phyloP scores from a whole-genome alignment of 2,797 vertebrate species.

The Champsocephalus gunnari region DNA sequence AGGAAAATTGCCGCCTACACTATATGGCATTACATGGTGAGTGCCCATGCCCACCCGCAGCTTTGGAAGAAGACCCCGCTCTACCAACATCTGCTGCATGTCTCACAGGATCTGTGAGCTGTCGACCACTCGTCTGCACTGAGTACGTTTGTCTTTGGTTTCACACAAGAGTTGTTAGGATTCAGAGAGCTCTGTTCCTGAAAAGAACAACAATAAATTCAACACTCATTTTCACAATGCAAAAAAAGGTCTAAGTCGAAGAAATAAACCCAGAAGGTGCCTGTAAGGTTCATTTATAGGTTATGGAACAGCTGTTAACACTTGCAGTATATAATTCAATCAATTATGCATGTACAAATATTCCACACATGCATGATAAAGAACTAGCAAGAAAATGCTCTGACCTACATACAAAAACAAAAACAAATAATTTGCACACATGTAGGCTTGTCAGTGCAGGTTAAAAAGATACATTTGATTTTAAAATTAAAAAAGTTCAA shows the following conservation, averaged over 20 bases:
- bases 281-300: constrained; percentile 35
- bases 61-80: constrained; percentile 31
- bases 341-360: constrained; percentile 54
- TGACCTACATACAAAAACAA: background rate
- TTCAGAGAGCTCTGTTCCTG: constrained; percentile 36
- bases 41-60: constrained; percentile 50
- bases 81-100: constrained; percentile 62
- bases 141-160: constrained; percentile 36
- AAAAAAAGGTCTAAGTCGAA: background rate
- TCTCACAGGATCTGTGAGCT: constrained; percentile 47
- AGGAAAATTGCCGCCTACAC: constrained; percentile 34
- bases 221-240: background rate
- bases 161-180: constrained; percentile 34
- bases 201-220: constrained; percentile 33
- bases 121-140: constrained; percentile 30
- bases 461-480: background rate
- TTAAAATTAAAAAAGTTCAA: constrained; percentile 1
- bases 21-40: constrained; percentile 39
- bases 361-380: constrained; percentile 34
- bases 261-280: constrained; percentile 12
- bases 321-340: constrained; percentile 52
- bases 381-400: constrained; percentile 5
- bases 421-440: background rate
- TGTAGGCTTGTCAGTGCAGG: background rate
- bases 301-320: constrained; percentile 57